Percentiles rank a stretch among this genome's conserved stretches.
Conservation (phyloP, 2,113 vertebrate species). For the Anguilla japonica region DNA sequence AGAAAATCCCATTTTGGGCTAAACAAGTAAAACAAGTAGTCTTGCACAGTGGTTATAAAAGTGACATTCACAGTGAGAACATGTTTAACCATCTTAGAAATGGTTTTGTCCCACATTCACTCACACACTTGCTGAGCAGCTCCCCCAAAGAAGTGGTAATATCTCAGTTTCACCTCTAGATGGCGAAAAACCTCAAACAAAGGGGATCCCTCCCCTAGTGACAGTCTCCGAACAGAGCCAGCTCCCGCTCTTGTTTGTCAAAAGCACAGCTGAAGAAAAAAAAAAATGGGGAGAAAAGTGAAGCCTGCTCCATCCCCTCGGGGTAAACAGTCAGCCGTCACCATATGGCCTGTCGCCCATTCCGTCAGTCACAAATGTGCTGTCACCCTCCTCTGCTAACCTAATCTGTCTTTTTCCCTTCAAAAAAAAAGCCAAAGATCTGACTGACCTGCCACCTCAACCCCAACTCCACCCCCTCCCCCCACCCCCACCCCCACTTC, state of each 20-base stretch:
- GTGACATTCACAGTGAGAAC: neutral
- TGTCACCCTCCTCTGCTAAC: conserved; percentile 9
- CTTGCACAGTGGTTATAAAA: neutral
- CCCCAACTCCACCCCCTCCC: neutral
- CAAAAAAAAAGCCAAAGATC: neutral
- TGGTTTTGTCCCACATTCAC: neutral
- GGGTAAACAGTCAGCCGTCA: neutral
- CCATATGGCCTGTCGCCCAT: conserved; percentile 20
- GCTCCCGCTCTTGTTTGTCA: neutral
- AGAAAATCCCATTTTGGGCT: no score
- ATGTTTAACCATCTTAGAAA: neutral
- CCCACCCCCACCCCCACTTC: neutral
- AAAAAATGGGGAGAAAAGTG: neutral
- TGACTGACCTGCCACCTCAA: conserved; percentile 8
- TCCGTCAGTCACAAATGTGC: neutral
- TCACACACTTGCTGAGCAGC: neutral
- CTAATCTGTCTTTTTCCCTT: neutral
- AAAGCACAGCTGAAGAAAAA: neutral
- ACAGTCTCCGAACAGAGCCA: neutral
- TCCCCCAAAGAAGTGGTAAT: neutral
- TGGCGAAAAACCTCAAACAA: neutral
- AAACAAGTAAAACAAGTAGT: neutral
- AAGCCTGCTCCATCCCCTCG: neutral
- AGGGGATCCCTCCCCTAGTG: neutral
- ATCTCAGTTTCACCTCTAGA: neutral